phyloP scores from a whole-genome alignment of 2,113 vertebrate genomes.

The Dunckerocampus dactyliophorus region DNA sequence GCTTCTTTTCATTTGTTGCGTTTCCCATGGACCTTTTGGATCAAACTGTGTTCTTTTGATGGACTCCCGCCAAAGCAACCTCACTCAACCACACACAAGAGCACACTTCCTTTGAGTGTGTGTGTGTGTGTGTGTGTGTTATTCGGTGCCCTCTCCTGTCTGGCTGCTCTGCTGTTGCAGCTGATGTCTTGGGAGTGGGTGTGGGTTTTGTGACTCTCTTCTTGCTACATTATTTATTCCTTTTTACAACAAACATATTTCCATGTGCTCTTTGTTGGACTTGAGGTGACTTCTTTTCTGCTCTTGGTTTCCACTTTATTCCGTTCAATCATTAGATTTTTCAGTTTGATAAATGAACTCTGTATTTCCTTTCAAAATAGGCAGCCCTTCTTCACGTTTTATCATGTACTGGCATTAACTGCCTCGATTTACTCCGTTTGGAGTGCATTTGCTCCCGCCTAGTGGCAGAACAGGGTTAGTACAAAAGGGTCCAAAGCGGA shows the following conservation, averaged over 20 bases:
- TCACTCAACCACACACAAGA: slow-evolving; percentile 24
- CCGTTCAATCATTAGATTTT: background rate
- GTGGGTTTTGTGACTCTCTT: slow-evolving; percentile 38
- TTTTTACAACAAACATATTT: slow-evolving; percentile 41
- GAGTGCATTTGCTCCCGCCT: slow-evolving; percentile 55
- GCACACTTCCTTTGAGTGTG: slow-evolving; percentile 30
- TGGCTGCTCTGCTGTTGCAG: slow-evolving; percentile 25
- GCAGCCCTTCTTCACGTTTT: background rate
- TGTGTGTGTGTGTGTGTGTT: slow-evolving; percentile 20
- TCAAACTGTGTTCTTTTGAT: slow-evolving; percentile 12
- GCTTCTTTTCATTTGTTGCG: slow-evolving; percentile 46
- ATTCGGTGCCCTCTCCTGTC: slow-evolving; percentile 16
- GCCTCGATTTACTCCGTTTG: background rate
- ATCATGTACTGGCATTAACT: background rate
- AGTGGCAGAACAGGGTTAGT: slow-evolving; percentile 33
- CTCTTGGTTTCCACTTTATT: background rate
- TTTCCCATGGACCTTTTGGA: slow-evolving; percentile 57
- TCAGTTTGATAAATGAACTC: background rate
- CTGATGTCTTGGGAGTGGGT: slow-evolving; percentile 47
- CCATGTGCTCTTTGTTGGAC: slow-evolving; percentile 9
- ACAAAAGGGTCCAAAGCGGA: slow-evolving; percentile 5
- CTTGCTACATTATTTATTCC: slow-evolving; percentile 58
- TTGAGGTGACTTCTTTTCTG: background rate
- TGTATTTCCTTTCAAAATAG: background rate
- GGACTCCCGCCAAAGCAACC: slow-evolving; percentile 22